Evolutionary conservation across 1,140 invertebrate species (phyloP).

Genomic region (Daktulosphaira vitifoliae): DNA sequence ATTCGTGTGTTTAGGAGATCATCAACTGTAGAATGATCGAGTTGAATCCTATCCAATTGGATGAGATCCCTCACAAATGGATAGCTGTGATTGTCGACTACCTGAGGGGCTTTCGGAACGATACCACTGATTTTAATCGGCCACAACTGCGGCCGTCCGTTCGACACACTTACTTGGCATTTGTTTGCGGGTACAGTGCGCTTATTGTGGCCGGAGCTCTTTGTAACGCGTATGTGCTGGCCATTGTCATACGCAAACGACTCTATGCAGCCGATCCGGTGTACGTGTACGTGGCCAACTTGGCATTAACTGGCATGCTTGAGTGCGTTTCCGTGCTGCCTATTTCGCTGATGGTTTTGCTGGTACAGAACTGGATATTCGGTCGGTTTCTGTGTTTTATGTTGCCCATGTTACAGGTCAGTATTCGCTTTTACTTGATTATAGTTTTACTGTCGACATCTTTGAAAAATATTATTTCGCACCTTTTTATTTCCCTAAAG

Average conservation of each 20-base stretch:
- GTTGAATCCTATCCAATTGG: not conserved
- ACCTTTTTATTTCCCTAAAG: too few species aligned
- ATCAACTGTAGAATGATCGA: too few species aligned
- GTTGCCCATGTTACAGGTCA: conserved; percentile 63
- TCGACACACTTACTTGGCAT: conserved; percentile 51
- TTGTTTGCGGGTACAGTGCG: conserved; percentile 55
- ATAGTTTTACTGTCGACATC: too few species aligned
- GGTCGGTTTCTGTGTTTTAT: conserved; percentile 66
- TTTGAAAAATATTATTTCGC: too few species aligned
- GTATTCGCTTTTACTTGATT: conserved; percentile 32
- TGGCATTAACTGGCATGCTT: conserved; percentile 57
- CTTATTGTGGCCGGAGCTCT: conserved; percentile 51
- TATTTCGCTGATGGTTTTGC: conserved; percentile 56
- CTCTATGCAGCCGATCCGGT: conserved; percentile 53
- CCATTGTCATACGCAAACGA: conserved; percentile 52
- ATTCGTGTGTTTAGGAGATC: too few species aligned
- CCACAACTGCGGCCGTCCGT: conserved; percentile 46
- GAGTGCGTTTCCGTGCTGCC: conserved; percentile 60
- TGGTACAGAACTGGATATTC: conserved; percentile 65
- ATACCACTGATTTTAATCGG: conserved; percentile 44
- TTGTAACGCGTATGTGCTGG: conserved; percentile 52
- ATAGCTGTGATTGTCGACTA: conserved; percentile 39
- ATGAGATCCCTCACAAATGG: conserved; percentile 39
- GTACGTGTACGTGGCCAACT: conserved; percentile 57
- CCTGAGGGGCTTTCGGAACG: conserved; percentile 41